These are phyloP conservation scores for Pantherophis guttatus DNA, from an alignment of 2,113 vertebrate species.

Conservation along the genomic window DNA sequence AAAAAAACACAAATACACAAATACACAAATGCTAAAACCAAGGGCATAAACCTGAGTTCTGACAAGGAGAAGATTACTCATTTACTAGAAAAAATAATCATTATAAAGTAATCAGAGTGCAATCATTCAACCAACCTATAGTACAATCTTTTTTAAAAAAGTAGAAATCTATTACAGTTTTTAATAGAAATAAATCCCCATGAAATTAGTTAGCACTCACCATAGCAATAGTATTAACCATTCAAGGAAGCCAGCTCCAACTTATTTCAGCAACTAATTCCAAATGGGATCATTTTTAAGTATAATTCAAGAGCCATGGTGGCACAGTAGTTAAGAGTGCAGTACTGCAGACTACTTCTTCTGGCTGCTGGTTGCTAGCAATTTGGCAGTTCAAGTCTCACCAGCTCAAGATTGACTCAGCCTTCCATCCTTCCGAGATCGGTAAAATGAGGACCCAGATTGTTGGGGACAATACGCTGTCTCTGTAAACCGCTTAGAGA, in stretches of 20 bases:
- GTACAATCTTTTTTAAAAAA: constrained; percentile 25
- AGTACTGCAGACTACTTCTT: too few species aligned
- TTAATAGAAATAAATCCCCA: constrained; percentile 60
- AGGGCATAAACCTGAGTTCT: constrained; percentile 39
- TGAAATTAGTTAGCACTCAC: constrained; percentile 58
- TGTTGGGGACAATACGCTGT: too few species aligned
- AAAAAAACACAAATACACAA: constrained; percentile 57
- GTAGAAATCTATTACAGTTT: constrained; percentile 55
- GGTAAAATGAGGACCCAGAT: too few species aligned
- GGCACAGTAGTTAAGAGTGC: too few species aligned
- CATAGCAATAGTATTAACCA: constrained; percentile 47
- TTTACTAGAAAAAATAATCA: constrained; percentile 45
- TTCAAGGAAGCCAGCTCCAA: constrained; percentile 52
- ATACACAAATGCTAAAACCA: constrained; percentile 40
- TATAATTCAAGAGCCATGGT: constrained; percentile 24
- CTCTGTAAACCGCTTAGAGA: too few species aligned
- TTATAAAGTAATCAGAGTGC: constrained; percentile 48
- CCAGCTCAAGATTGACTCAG: too few species aligned
- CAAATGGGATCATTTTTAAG: constrained; percentile 47
- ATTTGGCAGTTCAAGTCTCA: too few species aligned
- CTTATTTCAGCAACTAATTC: constrained; percentile 54
- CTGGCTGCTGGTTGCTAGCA: too few species aligned
- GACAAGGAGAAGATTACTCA: constrained; percentile 43
- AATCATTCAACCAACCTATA: constrained; percentile 40
- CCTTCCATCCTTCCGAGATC: too few species aligned